Evolutionary conservation across 2,888 invertebrate genomes (phyloP).

Genomic region (Ptilodon capucinus): DNA sequence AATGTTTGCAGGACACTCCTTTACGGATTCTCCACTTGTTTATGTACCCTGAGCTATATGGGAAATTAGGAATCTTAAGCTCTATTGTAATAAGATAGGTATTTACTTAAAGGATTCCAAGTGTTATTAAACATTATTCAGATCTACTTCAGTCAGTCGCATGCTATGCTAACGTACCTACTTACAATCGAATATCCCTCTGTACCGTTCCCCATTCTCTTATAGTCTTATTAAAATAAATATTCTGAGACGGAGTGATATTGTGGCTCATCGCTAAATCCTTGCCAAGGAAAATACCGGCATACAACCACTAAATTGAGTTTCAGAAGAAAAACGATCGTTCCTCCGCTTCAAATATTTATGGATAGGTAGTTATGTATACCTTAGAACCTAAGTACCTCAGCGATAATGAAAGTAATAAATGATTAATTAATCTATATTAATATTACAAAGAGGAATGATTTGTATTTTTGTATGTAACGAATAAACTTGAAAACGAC

Average conservation of each 20-base stretch:
- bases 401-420: too few species aligned
- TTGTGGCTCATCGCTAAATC: slow-evolving; percentile 40
- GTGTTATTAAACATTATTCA: neutral
- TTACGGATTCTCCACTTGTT: too few species aligned
- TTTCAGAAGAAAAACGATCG: slow-evolving; percentile 34
- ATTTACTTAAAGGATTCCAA: neutral
- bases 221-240: slow-evolving; percentile 63
- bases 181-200: slow-evolving; percentile 18
- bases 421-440: too few species aligned
- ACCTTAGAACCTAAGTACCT: too few species aligned
- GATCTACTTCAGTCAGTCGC: slow-evolving; percentile 2
- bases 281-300: slow-evolving; percentile 20
- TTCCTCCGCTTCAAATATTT: slow-evolving; percentile 1
- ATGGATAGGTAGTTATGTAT: neutral
- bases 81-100: too few species aligned
- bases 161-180: slow-evolving; percentile 30
- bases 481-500: too few species aligned
- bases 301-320: slow-evolving; percentile 32
- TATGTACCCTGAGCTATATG: too few species aligned
- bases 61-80: too few species aligned
- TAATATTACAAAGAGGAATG: too few species aligned
- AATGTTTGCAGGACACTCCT: too few species aligned
- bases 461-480: too few species aligned
- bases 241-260: slow-evolving; percentile 46
- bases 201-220: slow-evolving; percentile 33